Evolutionary conservation across 2,888 invertebrate species (phyloP).

Genomic region (Nemurella pictetii): DNA sequence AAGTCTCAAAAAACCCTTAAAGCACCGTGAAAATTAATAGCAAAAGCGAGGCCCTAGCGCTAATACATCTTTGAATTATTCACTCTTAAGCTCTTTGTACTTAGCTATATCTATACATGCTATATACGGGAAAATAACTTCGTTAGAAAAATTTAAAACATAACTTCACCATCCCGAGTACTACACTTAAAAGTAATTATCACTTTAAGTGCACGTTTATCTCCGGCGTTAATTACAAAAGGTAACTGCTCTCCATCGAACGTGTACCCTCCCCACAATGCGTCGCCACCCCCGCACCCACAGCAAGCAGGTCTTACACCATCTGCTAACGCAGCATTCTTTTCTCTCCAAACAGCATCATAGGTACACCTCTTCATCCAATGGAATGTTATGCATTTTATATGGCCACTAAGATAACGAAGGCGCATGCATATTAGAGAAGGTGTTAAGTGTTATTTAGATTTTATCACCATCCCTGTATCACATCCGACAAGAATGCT

Average conservation of each 20-base stretch:
- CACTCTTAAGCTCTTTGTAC: neutral
- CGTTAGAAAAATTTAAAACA: neutral
- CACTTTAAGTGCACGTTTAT: neutral
- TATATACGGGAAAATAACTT: neutral
- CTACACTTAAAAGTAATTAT: neutral
- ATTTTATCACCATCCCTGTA: conserved; percentile 11
- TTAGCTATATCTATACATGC: neutral
- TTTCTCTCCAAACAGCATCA: neutral
- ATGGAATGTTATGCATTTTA: conserved; percentile 2
- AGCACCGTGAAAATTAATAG: neutral
- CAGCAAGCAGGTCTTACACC: neutral
- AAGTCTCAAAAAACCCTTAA: neutral
- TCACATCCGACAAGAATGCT: neutral
- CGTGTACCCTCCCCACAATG: neutral
- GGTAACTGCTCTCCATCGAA: neutral
- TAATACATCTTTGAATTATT: neutral
- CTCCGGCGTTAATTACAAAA: neutral
- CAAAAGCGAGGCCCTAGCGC: neutral
- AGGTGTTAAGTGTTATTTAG: conserved; percentile 23
- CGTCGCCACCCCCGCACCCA: neutral
- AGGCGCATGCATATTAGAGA: conserved; percentile 11
- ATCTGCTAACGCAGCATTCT: neutral
- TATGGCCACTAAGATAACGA: neutral
- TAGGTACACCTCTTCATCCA: neutral
- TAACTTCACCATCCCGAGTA: neutral